Conservation (phyloP, 1,140 invertebrate species). For the Drosophila leontia region DNA sequence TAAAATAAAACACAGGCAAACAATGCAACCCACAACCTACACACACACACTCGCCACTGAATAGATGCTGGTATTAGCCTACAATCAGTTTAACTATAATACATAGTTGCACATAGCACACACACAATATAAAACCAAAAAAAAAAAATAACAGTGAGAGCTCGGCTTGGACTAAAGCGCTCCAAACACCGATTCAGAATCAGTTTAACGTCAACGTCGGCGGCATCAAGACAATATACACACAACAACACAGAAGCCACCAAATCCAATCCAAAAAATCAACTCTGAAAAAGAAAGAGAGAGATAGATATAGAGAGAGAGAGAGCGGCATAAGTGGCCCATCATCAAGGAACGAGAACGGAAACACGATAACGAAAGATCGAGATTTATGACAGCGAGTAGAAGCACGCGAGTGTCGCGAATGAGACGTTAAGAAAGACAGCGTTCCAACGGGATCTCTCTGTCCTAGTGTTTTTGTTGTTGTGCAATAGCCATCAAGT, state of each 20-base stretch:
- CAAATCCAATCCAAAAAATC: slow-evolving; percentile 43
- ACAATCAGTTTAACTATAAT: slow-evolving; percentile 70
- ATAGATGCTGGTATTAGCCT: slow-evolving; percentile 53
- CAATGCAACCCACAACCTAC: slow-evolving; percentile 35
- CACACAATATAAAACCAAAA: slow-evolving; percentile 41
- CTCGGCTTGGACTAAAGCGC: slow-evolving; percentile 76
- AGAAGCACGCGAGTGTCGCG: slow-evolving; percentile 25
- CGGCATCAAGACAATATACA: slow-evolving; percentile 80
- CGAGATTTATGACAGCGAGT: slow-evolving; percentile 40
- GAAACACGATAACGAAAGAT: slow-evolving; percentile 39
- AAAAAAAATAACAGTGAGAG: slow-evolving; percentile 33
- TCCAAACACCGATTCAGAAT: slow-evolving; percentile 79
- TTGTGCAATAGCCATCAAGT: slow-evolving; percentile 25
- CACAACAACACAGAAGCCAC: slow-evolving; percentile 45
- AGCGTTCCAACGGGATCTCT: slow-evolving; percentile 18
- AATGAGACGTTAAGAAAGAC: slow-evolving; percentile 16
- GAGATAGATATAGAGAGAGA: slow-evolving; percentile 1
- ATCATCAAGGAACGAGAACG: slow-evolving; percentile 31
- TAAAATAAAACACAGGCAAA: slow-evolving; percentile 32
- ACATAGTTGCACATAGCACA: slow-evolving; percentile 35
- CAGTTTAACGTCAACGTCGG: slow-evolving; percentile 82
- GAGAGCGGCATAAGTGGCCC: slow-evolving; percentile 3
- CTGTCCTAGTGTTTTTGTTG: slow-evolving; percentile 29
- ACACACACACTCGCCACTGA: slow-evolving; percentile 33
- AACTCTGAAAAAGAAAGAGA: slow-evolving; percentile 29